These are phyloP conservation scores for Onychorhynchus coronatus DNA, from an alignment of 2,113 vertebrate species.

Conservation along the genomic window DNA sequence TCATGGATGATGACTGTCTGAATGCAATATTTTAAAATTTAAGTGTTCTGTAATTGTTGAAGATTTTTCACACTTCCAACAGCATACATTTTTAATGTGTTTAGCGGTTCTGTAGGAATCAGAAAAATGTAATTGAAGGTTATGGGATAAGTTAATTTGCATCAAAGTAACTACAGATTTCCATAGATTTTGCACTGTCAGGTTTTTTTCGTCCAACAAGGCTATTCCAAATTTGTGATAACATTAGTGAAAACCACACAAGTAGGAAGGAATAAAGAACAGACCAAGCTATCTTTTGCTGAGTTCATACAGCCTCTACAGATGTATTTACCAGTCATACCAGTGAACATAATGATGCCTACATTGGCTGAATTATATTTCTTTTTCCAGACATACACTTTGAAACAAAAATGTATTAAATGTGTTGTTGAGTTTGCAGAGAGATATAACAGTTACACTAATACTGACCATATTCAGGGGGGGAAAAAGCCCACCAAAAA, in stretches of 20 bases:
- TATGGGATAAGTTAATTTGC: slow-evolving; percentile 11
- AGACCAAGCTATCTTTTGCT: not conserved
- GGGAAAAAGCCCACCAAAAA: slow-evolving; percentile 19
- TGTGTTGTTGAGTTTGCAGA: slow-evolving; percentile 50
- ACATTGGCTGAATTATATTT: slow-evolving; percentile 43
- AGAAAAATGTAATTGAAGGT: slow-evolving; percentile 21
- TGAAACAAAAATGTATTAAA: slow-evolving; percentile 67
- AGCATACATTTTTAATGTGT: not conserved
- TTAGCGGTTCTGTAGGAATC: not conserved
- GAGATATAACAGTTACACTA: slow-evolving; percentile 65
- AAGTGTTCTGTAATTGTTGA: slow-evolving; percentile 24
- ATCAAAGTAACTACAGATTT: not conserved
- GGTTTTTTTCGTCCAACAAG: not conserved
- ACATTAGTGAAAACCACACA: not conserved
- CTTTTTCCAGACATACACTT: slow-evolving; percentile 42
- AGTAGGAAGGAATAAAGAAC: not conserved
- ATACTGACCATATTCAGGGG: slow-evolving; percentile 62
- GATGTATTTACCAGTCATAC: not conserved
- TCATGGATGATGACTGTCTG: not conserved
- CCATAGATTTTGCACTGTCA: not conserved
- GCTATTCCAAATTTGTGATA: not conserved
- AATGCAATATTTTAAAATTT: slow-evolving; percentile 15
- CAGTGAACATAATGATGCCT: not conserved
- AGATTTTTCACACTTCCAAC: slow-evolving; percentile 31
- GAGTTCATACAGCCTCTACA: not conserved